phyloP scores from a whole-genome alignment of 2,797 vertebrate genomes.

The Pangasius mekongensis region DNA sequence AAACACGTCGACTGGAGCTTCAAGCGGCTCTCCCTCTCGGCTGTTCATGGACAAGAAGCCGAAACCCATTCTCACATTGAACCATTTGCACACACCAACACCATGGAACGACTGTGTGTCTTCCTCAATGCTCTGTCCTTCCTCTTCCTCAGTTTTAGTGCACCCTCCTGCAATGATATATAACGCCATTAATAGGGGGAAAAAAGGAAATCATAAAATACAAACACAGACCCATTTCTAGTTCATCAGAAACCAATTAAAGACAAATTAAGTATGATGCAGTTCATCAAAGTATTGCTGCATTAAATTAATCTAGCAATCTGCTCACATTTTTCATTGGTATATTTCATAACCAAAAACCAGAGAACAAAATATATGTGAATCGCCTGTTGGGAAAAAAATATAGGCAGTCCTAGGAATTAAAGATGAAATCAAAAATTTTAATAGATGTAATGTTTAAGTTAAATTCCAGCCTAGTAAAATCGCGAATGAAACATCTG shows the following conservation, averaged over 20 bases:
- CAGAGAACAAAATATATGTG: background rate
- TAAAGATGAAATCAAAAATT: background rate
- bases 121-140: conserved; percentile 79
- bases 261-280: background rate
- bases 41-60: conserved; percentile 97
- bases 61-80: conserved; percentile 98
- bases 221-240: background rate
- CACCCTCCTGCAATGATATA: conserved; percentile 80
- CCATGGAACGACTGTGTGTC: conserved; percentile 82
- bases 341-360: background rate
- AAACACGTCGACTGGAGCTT: conserved; percentile 94
- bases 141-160: conserved; percentile 83
- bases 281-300: background rate
- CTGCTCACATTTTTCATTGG: background rate
- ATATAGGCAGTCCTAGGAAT: background rate
- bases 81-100: conserved; percentile 94
- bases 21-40: conserved; percentile 85
- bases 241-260: background rate
- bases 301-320: background rate
- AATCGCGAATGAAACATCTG: too few species aligned
- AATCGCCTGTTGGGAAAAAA: background rate
- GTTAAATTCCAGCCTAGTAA: background rate
- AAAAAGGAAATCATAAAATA: background rate
- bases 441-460: too few species aligned
- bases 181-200: background rate